phyloP scores from a whole-genome alignment of 2,888 invertebrate genomes.

The Lutraria lutraria region DNA sequence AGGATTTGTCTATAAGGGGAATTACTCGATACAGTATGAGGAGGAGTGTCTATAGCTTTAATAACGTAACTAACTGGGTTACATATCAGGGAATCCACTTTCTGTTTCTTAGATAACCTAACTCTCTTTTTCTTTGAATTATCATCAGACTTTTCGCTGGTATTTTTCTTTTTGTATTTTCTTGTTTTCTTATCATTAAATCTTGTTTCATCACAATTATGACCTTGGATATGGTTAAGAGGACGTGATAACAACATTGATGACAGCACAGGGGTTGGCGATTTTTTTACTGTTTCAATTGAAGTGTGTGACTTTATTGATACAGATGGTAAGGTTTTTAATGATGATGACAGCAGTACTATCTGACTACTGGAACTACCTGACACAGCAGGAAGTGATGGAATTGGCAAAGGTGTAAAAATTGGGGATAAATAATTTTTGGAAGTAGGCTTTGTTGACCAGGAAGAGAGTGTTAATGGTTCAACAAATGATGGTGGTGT shows the following conservation, averaged over 20 bases:
- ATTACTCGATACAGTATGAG: background rate
- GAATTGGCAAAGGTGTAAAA: background rate
- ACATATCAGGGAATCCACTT: background rate
- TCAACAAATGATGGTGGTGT: background rate
- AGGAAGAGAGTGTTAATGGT: background rate
- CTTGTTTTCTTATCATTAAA: background rate
- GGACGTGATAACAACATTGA: background rate
- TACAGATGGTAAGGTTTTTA: background rate
- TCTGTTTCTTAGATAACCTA: background rate
- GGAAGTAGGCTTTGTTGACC: background rate
- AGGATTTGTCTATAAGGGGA: conserved; percentile 3
- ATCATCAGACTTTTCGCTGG: background rate
- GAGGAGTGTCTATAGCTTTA: background rate
- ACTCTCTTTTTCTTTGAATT: background rate
- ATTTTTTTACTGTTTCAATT: background rate
- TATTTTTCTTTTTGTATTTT: conserved; percentile 11
- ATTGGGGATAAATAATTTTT: background rate
- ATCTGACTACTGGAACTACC: background rate
- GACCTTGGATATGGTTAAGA: background rate
- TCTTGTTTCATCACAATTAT: background rate
- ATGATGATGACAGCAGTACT: background rate
- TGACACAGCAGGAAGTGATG: background rate
- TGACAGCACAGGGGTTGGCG: background rate
- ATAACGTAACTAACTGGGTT: background rate
- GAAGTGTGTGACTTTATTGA: background rate